Percentiles rank a stretch among this genome's conserved stretches.
Evolutionary conservation across 53 echinoderm and acorn worm genomes (phyloP).

Genomic region (Astropecten irregularis): DNA sequence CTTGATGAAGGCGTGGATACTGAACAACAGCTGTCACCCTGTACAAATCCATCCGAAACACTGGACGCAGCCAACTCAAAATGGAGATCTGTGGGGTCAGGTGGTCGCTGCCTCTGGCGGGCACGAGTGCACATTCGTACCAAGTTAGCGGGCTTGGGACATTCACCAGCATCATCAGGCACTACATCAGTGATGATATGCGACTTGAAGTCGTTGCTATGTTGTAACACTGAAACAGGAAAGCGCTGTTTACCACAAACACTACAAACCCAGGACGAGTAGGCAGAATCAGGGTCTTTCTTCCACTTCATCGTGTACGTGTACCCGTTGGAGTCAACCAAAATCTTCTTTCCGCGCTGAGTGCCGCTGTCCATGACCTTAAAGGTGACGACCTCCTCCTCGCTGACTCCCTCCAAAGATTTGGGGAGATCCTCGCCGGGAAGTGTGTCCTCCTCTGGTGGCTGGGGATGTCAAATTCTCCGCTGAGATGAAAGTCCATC

Average conservation of each 20-base stretch:
- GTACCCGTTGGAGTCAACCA: not conserved
- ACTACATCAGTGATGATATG: not conserved
- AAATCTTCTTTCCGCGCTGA: not conserved
- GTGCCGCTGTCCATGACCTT: conserved; percentile 3
- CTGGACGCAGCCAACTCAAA: no score
- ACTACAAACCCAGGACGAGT: not conserved
- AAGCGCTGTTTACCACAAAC: not conserved
- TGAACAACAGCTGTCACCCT: not conserved
- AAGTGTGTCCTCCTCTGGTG: no score
- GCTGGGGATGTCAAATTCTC: no score
- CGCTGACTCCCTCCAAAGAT: not conserved
- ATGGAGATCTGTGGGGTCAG: conserved; percentile 21
- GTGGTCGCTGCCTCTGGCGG: conserved; percentile 9
- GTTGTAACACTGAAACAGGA: no score
- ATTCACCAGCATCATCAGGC: not conserved
- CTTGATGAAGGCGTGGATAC: conserved; percentile 6
- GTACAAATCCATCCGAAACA: not conserved
- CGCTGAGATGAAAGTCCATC: no score
- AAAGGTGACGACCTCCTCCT: not conserved
- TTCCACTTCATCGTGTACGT: conserved; percentile 14
- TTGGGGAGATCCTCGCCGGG: no score
- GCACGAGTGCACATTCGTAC: not conserved
- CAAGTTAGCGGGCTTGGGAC: not conserved
- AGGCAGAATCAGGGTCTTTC: not conserved
- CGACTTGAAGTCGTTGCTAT: no score